Evolutionary conservation across 2,797 vertebrate genomes (phyloP).

Genomic region (Falco concolor): DNA sequence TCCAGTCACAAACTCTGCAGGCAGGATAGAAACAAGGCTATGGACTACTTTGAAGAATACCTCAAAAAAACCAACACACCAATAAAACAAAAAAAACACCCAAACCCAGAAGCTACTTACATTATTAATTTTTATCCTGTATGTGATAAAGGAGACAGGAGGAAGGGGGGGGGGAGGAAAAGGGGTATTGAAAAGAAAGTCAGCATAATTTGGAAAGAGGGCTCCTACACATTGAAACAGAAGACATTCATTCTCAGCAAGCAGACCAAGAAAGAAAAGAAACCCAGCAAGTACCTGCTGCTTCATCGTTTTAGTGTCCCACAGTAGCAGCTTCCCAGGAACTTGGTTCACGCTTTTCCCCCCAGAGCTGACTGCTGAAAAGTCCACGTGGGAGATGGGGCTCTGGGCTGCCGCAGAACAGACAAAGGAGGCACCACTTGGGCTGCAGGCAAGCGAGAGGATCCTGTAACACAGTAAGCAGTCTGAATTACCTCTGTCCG

Average conservation of each 20-base stretch:
- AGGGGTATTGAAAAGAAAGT: neutral
- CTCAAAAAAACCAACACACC: neutral
- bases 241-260: neutral
- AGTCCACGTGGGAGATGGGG: slow-evolving; percentile 62
- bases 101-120: neutral
- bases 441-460: slow-evolving; percentile 92
- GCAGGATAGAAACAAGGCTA: neutral
- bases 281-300: slow-evolving; percentile 82
- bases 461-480: slow-evolving; percentile 77
- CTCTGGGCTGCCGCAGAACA: slow-evolving; percentile 89
- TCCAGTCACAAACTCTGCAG: neutral
- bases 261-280: neutral
- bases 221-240: neutral
- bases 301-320: slow-evolving; percentile 98
- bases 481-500: neutral
- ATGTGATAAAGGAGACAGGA: neutral
- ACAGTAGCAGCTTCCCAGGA: slow-evolving; percentile 88
- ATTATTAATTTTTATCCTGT: neutral
- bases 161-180: neutral
- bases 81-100: neutral
- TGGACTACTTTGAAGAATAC: neutral
- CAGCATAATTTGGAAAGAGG: neutral
- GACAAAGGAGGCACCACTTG: slow-evolving; percentile 91
- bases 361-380: slow-evolving; percentile 34
- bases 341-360: slow-evolving; percentile 75